Evolutionary conservation across 2,113 vertebrate species (phyloP).

Genomic region (Brachypteracias leptosomus): DNA sequence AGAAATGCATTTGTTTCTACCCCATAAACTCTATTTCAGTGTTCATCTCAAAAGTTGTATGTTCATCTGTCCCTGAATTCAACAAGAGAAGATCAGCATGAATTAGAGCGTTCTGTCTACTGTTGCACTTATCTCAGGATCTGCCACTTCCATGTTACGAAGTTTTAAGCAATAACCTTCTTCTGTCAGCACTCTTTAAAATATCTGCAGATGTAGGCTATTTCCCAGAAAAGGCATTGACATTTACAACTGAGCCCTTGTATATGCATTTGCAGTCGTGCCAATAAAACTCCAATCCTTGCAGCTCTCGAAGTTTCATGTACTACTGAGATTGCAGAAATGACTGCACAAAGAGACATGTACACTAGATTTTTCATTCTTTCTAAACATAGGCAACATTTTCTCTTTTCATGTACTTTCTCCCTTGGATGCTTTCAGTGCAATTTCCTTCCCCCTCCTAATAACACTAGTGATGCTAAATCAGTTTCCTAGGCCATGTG

Average conservation of each 20-base stretch:
- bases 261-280: background rate
- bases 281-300: background rate
- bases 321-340: background rate
- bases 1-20: background rate
- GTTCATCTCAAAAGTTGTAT: background rate
- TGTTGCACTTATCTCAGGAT: background rate
- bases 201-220: background rate
- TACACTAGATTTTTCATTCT: background rate
- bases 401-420: background rate
- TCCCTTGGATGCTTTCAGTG: background rate
- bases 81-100: background rate
- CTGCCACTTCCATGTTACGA: background rate
- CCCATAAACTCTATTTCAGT: background rate
- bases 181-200: background rate
- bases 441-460: background rate
- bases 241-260: slow-evolving; percentile 8
- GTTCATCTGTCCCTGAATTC: background rate
- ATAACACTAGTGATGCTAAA: background rate
- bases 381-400: background rate
- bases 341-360: background rate
- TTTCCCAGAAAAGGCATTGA: slow-evolving; percentile 9
- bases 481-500: background rate
- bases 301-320: background rate
- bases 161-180: background rate
- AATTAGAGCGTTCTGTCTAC: background rate